Conservation (phyloP, 1,140 invertebrate genomes). For the Dufourea novaeangliae region DNA sequence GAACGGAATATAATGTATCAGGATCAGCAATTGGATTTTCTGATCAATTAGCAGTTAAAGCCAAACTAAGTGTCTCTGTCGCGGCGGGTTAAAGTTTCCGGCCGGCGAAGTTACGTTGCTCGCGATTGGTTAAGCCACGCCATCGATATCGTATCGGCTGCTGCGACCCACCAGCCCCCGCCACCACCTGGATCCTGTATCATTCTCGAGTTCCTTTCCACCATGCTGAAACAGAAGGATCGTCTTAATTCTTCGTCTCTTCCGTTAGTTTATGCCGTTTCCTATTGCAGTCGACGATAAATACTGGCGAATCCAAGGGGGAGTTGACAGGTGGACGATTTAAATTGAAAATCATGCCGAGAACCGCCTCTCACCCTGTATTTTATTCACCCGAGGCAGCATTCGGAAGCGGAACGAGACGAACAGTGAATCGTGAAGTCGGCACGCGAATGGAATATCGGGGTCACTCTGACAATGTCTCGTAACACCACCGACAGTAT, state of each 20-base stretch:
- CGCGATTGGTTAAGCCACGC: constrained; percentile 70
- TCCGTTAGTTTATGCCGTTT: constrained; percentile 4
- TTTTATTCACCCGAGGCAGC: constrained; percentile 32
- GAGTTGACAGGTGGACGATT: background rate
- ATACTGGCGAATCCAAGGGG: background rate
- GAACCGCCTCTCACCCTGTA: background rate
- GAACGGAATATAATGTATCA: constrained; percentile 70
- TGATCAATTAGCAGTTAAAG: constrained; percentile 77
- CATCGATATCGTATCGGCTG: constrained; percentile 68
- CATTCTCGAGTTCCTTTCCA: background rate
- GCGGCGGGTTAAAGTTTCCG: constrained; percentile 70
- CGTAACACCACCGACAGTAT: no score
- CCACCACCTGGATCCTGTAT: background rate
- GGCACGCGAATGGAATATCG: constrained; percentile 34
- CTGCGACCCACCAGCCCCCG: constrained; percentile 17
- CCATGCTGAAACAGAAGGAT: background rate
- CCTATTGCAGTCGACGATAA: constrained; percentile 15
- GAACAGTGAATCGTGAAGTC: constrained; percentile 38
- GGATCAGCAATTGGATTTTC: constrained; percentile 74
- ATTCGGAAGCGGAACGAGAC: constrained; percentile 20
- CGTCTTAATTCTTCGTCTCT: constrained; percentile 9
- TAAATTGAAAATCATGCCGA: constrained; percentile 26
- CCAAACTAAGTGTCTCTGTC: constrained; percentile 77
- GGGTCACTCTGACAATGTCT: constrained; percentile 1
- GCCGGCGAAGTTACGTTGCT: constrained; percentile 60